These are phyloP conservation scores for Ceratina australensis DNA, from an alignment of 1,140 invertebrate species.

Conservation along the genomic window DNA sequence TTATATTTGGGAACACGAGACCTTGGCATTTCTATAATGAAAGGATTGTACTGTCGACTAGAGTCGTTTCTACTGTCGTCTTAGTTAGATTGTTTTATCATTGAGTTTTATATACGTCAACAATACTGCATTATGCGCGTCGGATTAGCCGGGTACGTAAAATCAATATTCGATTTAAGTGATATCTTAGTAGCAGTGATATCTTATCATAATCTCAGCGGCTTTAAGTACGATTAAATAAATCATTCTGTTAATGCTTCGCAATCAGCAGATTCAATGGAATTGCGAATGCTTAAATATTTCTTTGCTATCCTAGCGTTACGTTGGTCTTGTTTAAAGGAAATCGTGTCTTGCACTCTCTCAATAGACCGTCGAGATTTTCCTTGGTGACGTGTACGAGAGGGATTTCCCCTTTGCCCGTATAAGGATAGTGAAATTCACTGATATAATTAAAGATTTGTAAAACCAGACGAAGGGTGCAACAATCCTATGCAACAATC, in stretches of 20 bases:
- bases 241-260: background rate
- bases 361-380: background rate
- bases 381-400: background rate
- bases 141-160: too few species aligned
- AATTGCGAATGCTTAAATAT: background rate
- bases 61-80: background rate
- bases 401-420: background rate
- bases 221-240: background rate
- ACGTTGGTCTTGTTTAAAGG: background rate
- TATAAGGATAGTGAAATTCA: background rate
- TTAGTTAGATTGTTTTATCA: constrained; percentile 13
- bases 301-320: background rate
- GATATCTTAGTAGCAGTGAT: background rate
- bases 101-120: constrained; percentile 34
- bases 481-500: too few species aligned
- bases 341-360: constrained; percentile 1
- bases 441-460: too few species aligned
- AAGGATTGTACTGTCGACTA: background rate
- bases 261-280: background rate
- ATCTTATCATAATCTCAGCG: background rate
- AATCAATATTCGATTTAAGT: too few species aligned
- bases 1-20: background rate
- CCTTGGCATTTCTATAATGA: background rate
- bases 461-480: too few species aligned
- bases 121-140: background rate